phyloP scores from a whole-genome alignment of 2,888 invertebrate species.

The Idaea biselata region DNA sequence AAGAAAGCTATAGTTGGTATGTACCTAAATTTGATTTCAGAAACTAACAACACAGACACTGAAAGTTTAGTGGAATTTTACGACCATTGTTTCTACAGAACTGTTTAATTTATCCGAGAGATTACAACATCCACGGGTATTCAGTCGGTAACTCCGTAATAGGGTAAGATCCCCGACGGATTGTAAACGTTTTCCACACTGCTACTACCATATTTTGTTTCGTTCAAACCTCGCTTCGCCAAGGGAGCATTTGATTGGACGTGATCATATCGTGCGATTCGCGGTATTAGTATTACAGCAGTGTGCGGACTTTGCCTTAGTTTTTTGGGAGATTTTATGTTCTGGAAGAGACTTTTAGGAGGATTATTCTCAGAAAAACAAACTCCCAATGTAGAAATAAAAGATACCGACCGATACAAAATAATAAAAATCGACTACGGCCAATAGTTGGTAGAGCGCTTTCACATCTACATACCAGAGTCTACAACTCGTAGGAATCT shows the following conservation, averaged over 20 bases:
- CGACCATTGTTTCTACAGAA: not conserved
- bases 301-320: conserved; percentile 31
- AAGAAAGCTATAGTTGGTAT: not conserved
- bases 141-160: conserved; percentile 18
- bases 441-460: too few relatives aligned
- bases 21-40: not conserved
- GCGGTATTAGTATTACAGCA: conserved; percentile 44
- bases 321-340: conserved; percentile 10
- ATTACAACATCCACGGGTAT: conserved; percentile 27
- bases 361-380: too few relatives aligned
- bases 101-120: conserved; percentile 21
- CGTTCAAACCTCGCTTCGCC: conserved; percentile 48
- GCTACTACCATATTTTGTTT: conserved; percentile 58
- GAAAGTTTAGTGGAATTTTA: not conserved
- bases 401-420: too few relatives aligned
- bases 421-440: too few relatives aligned
- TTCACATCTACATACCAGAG: too few relatives aligned
- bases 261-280: conserved; percentile 49
- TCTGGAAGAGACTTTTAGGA: not conserved
- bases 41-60: conserved; percentile 1
- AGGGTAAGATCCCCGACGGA: conserved; percentile 50
- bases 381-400: too few relatives aligned
- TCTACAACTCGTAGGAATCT: too few relatives aligned
- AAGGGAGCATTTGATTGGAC: conserved; percentile 68
- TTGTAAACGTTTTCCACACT: conserved; percentile 58